Evolutionary conservation across 2,797 vertebrate species (phyloP).

Genomic region (Amniataba percoides): DNA sequence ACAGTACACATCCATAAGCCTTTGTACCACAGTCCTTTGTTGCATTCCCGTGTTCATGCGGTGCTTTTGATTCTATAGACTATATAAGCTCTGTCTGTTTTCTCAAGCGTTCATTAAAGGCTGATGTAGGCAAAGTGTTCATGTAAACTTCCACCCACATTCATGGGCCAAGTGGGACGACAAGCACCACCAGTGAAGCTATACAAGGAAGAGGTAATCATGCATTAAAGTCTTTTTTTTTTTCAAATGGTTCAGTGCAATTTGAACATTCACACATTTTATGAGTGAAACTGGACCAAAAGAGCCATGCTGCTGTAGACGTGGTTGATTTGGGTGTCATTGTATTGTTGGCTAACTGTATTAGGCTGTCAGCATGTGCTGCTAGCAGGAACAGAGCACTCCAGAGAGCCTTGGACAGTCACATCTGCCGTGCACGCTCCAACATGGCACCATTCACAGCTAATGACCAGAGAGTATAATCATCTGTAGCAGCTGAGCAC

Average conservation of each 20-base stretch:
- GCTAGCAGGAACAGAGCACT: constrained; percentile 45
- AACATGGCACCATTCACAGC: constrained; percentile 44
- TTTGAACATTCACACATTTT: not conserved
- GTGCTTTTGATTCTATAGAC: not conserved
- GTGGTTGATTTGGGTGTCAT: constrained; percentile 16
- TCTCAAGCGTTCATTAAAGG: not conserved
- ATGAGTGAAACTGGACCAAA: not conserved
- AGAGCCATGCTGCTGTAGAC: constrained; percentile 1
- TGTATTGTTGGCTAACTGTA: constrained; percentile 13
- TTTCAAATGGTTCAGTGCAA: not conserved
- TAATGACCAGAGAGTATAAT: constrained; percentile 46
- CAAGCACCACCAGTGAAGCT: not conserved
- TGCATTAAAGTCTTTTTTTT: not conserved
- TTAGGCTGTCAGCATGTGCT: constrained; percentile 54
- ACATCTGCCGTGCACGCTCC: constrained; percentile 54
- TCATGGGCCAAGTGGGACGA: not conserved
- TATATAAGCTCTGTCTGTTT: constrained; percentile 5
- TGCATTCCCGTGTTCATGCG: not conserved
- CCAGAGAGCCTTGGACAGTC: constrained; percentile 46
- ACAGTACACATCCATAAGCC: constrained; percentile 2
- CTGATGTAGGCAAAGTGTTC: not conserved
- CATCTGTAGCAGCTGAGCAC: constrained; percentile 40
- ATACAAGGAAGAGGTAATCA: not conserved
- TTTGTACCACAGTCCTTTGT: not conserved
- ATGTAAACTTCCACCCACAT: constrained; percentile 1